A percentile compares a stretch with the other conserved stretches of the same genome.
Conservation (phyloP, 2,888 invertebrate genomes). For the Pocota personata region DNA sequence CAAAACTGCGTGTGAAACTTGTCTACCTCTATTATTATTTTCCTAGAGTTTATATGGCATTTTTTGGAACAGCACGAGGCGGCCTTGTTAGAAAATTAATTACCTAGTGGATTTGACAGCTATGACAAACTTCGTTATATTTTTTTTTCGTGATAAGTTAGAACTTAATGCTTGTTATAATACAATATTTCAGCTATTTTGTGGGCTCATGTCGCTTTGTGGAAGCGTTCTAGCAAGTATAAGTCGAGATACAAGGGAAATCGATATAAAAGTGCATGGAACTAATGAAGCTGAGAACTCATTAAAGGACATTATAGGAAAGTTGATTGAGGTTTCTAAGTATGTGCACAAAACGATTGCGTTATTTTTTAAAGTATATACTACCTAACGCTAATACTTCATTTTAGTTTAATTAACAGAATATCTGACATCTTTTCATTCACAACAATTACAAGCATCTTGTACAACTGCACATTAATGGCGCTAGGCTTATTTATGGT, state of each 20-base stretch:
- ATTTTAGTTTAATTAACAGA: not conserved
- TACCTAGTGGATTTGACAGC: too few relatives aligned
- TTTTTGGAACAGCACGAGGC: too few relatives aligned
- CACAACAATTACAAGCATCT: not conserved
- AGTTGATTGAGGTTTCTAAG: not conserved
- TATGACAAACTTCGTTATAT: too few relatives aligned
- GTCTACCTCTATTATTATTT: too few relatives aligned
- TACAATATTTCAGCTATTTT: not conserved
- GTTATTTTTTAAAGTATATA: not conserved
- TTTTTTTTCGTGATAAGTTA: too few relatives aligned
- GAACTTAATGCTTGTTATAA: too few relatives aligned
- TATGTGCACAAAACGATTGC: not conserved
- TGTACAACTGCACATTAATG: not conserved
- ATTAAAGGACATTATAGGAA: not conserved
- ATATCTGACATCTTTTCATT: not conserved
- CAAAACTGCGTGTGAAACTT: too few relatives aligned
- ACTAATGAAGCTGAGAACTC: not conserved
- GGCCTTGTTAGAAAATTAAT: too few relatives aligned
- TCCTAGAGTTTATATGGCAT: too few relatives aligned
- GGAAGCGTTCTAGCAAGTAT: not conserved
- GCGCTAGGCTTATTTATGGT: not conserved
- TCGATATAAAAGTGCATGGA: not conserved
- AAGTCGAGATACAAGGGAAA: not conserved
- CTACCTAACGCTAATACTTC: too few relatives aligned
- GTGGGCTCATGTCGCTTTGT: not conserved